phyloP scores from a whole-genome alignment of 1,140 invertebrate genomes.

The Palaemon carinicauda region DNA sequence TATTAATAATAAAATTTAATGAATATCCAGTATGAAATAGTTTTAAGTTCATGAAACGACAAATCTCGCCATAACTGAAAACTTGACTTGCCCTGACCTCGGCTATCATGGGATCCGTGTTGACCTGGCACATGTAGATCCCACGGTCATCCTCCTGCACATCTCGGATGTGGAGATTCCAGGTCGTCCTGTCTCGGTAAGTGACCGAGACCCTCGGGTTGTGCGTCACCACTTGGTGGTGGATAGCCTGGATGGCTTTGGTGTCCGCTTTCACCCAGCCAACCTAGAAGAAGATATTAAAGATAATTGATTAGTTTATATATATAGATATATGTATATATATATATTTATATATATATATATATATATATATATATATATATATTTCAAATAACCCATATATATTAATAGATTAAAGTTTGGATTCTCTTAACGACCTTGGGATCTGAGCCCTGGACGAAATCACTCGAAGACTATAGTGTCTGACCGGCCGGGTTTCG shows the following conservation, averaged over 20 bases:
- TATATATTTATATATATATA: too few relatives aligned
- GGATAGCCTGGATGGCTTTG: slow-evolving; percentile 77
- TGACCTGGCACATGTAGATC: slow-evolving; percentile 47
- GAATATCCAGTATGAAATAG: too few relatives aligned
- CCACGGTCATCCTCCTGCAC: slow-evolving; percentile 87
- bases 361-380: too few relatives aligned
- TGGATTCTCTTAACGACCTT: too few relatives aligned
- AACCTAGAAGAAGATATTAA: slow-evolving; percentile 78
- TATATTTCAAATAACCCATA: too few relatives aligned
- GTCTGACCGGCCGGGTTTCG: too few relatives aligned
- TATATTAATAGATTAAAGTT: too few relatives aligned
- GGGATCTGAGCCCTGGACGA: too few relatives aligned
- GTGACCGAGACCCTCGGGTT: slow-evolving; percentile 71
- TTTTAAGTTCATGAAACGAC: neutral
- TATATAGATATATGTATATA: too few relatives aligned
- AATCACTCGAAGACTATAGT: too few relatives aligned
- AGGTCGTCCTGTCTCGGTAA: slow-evolving; percentile 79
- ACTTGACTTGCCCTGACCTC: neutral
- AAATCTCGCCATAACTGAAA: neutral
- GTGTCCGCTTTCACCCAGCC: slow-evolving; percentile 80
- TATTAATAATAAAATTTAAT: too few relatives aligned
- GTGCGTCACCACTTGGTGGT: slow-evolving; percentile 87
- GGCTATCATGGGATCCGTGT: slow-evolving; percentile 47
- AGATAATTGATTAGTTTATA: too few relatives aligned
- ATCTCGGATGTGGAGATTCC: slow-evolving; percentile 87